Base-by-base conservation (phyloP, 2,113 vertebrate species). In the Percina caprodes region DNA sequence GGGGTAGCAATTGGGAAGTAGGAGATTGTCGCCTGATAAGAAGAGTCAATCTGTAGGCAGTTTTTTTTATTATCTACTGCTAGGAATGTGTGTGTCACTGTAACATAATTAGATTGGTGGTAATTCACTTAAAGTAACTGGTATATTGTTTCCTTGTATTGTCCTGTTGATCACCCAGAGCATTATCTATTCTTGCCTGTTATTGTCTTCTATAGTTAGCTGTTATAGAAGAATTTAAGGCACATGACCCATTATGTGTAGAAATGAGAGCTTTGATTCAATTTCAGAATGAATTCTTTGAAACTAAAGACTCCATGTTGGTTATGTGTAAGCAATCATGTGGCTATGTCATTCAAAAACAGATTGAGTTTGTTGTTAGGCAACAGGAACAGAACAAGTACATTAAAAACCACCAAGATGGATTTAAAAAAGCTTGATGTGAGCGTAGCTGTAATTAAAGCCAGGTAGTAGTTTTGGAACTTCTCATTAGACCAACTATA, bases 11-110 rank as follows among this genome's bases (percentile, higher is more conserved):
- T 21, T 21, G 39, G 51, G 74, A 82, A 77, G 39, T 13, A 30
- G 75, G 71, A 89, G 69, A 63, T 85, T 14, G 65, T 66, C 52
- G 6, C 56, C 30, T 49, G 80, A 71, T 79, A 55, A 39, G 7
- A 9, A 73, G 63, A 67, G 26, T 61, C 19, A 67, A 49, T 71
- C 51, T 63, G 42, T 24, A 3, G 45, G 14, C 33, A 39, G 30
- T 10, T 63, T 66, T 63, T 66, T 21, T 59, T 74, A 56, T 52
- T 69, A 26, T 69, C 14, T 16, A 6, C 19, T 55, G 9, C 68
- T 33, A 15, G 49, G 18, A 10, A 52, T 16, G 24, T 33, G 16
- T 39, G 69, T 33, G 61, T 71, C 60, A 45, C 24, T 77, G 24
- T 35, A 52, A 26, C 24, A 33, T 61, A 39, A 73, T 68, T 23